Conservation (phyloP, 2,888 invertebrate genomes). For the Drosophila kokeensis region DNA sequence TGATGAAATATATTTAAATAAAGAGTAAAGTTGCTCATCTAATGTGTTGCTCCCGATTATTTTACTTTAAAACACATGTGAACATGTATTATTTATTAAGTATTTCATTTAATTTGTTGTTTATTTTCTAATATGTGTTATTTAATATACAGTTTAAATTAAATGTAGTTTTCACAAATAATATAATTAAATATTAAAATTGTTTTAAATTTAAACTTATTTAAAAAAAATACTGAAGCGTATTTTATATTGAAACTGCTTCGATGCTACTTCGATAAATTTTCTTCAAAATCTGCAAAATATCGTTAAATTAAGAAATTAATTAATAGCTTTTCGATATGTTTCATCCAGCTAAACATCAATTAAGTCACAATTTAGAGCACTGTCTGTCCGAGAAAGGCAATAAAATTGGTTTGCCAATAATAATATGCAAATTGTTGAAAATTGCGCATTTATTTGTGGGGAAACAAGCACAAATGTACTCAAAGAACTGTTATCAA, state of each 20-base stretch:
- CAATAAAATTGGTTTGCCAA: conserved; percentile 68
- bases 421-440: conserved; percentile 68
- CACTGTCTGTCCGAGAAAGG: conserved; percentile 43
- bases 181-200: not conserved
- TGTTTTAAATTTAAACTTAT: not conserved
- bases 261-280: not conserved
- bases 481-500: conserved; percentile 51
- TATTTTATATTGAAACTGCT: not conserved
- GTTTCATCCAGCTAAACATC: conserved; percentile 2
- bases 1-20: too few relatives aligned
- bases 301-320: too few relatives aligned
- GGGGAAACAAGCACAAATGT: conserved; percentile 10
- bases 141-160: not conserved
- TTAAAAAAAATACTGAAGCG: not conserved
- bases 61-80: too few relatives aligned
- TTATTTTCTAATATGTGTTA: not conserved
- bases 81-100: too few relatives aligned
- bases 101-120: not conserved
- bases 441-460: conserved; percentile 46
- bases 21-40: too few relatives aligned
- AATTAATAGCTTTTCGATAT: not conserved
- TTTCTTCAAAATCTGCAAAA: not conserved
- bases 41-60: too few relatives aligned
- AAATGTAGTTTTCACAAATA: not conserved
- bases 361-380: conserved; percentile 6